These are phyloP conservation scores for Neofelis nebulosa DNA, from an alignment of 2,113 vertebrate genomes.

Conservation along the genomic window DNA sequence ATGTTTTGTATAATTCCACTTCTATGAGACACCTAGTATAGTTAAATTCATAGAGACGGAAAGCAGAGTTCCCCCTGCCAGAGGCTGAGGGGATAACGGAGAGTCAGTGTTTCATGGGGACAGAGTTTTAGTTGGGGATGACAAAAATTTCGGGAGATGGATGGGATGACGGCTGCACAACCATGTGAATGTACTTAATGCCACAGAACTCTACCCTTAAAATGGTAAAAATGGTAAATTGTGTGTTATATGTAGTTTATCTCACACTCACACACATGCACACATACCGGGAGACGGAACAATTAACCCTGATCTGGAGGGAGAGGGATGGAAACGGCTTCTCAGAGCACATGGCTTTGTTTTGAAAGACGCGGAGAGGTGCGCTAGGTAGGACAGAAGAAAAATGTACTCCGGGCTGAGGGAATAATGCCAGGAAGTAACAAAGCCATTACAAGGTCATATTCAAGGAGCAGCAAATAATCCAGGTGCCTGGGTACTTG, in stretches of 20 bases:
- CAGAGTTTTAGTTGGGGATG: neutral
- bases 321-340: neutral
- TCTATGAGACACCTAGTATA: neutral
- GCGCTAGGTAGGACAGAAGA: neutral
- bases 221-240: neutral
- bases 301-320: neutral
- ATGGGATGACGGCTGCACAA: neutral
- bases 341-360: neutral
- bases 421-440: neutral
- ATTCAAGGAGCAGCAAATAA: neutral
- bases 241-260: neutral
- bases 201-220: neutral
- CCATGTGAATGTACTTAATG: neutral
- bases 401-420: neutral
- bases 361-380: neutral
- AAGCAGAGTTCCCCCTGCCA: neutral
- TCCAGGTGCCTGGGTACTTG: neutral
- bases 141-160: neutral
- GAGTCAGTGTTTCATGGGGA: neutral
- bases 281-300: neutral
- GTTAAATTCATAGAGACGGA: neutral
- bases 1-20: neutral
- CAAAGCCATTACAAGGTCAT: neutral
- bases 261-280: neutral
- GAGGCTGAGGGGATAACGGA: no score